These are phyloP conservation scores for Pocillopora meandrina DNA, from an alignment of 92 coral and sea anemone species.

Conservation along the genomic window DNA sequence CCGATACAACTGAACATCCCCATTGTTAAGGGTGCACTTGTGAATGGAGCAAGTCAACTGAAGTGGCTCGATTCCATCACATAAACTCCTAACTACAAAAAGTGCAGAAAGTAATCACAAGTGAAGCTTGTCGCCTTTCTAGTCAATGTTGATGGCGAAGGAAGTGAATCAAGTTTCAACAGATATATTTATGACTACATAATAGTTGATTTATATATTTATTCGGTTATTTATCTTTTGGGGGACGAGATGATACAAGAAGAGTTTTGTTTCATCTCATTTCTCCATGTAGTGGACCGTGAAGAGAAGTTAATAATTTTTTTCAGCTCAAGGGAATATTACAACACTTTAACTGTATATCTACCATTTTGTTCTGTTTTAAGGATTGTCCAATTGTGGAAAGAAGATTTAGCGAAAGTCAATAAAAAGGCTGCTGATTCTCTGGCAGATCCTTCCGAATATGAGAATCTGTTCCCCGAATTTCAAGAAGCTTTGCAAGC, in stretches of 20 bases:
- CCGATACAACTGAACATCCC: no score
- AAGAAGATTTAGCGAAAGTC: slow-evolving; percentile 80
- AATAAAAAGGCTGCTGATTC: slow-evolving; percentile 98
- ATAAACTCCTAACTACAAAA: slow-evolving; percentile 20
- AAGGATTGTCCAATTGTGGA: slow-evolving; percentile 92
- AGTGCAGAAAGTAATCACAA: slow-evolving; percentile 18
- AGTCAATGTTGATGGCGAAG: background rate
- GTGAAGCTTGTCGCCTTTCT: slow-evolving; percentile 38
- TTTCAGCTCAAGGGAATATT: no score
- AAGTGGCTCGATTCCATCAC: slow-evolving; percentile 34
- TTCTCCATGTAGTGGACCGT: no score
- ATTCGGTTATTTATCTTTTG: no score
- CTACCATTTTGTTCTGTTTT: background rate
- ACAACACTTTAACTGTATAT: background rate
- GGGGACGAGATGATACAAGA: no score
- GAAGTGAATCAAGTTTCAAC: slow-evolving; percentile 19
- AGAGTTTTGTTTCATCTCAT: no score
- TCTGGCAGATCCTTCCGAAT: slow-evolving; percentile 95
- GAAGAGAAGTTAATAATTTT: no score
- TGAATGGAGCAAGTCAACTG: slow-evolving; percentile 19
- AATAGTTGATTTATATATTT: no score
- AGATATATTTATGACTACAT: background rate
- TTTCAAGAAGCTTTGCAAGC: slow-evolving; percentile 94
- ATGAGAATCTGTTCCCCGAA: slow-evolving; percentile 96
- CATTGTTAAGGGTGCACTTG: slow-evolving; percentile 18